These are phyloP conservation scores for Fragum sueziense DNA, from an alignment of 2,888 invertebrate genomes.

Conservation along the genomic window DNA sequence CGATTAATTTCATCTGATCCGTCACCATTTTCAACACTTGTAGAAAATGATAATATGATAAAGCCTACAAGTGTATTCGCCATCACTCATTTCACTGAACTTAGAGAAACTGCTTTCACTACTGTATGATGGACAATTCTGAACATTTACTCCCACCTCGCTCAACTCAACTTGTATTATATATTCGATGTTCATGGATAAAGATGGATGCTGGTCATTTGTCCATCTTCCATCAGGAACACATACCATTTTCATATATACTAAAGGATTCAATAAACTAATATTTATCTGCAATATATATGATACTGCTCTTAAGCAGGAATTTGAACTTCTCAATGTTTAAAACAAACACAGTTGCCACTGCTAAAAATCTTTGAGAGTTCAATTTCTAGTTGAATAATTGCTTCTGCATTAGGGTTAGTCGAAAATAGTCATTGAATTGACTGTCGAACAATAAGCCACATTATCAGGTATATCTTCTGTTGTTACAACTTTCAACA, in stretches of 20 bases:
- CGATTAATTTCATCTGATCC: background rate
- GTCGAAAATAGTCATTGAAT: background rate
- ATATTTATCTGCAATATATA: conserved; percentile 12
- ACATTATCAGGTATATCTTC: conserved; percentile 5
- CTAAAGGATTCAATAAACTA: conserved; percentile 20
- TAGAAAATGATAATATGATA: too few species aligned
- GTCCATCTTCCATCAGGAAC: background rate
- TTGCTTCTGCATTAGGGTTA: background rate
- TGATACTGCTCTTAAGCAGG: conserved; percentile 3
- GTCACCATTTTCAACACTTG: background rate
- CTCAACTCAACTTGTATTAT: conserved; percentile 1
- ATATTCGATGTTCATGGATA: background rate
- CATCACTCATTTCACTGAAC: background rate
- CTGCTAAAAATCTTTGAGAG: background rate
- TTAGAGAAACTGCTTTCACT: background rate
- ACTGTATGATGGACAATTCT: background rate
- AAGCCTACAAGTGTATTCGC: too few species aligned
- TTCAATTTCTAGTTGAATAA: background rate
- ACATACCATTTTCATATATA: conserved; percentile 15
- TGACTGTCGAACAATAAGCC: background rate
- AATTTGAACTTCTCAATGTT: background rate
- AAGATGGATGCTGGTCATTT: background rate
- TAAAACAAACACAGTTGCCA: conserved; percentile 1
- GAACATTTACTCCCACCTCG: background rate
- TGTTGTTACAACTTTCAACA: background rate